Evolutionary conservation across 2,113 vertebrate genomes (phyloP).

Genomic region (Neodon shergylaensis): DNA sequence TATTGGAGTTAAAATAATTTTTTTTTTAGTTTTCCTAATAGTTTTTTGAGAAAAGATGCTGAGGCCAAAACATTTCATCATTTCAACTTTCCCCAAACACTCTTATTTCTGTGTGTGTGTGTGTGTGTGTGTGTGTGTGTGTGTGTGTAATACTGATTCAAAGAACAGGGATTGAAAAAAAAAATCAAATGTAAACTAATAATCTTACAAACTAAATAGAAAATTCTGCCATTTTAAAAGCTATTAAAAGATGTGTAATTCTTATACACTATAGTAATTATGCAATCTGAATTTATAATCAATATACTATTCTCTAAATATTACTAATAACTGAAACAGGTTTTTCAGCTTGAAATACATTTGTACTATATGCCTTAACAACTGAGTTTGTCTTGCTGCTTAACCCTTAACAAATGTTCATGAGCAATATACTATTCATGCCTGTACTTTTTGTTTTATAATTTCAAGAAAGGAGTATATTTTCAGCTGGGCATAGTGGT

Average conservation of each 20-base stretch:
- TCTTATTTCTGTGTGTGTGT: background rate
- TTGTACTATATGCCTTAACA: background rate
- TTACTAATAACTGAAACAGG: background rate
- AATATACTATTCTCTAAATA: conserved; percentile 41
- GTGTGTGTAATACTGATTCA: conserved; percentile 10
- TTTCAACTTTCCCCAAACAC: conserved; percentile 68
- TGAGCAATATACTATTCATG: background rate
- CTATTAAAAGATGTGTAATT: fast-evolving
- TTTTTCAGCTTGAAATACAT: conserved; percentile 35
- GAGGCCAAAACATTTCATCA: conserved; percentile 77
- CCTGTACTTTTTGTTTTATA: conserved; percentile 32
- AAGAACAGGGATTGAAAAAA: background rate
- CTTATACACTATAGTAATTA: fast-evolving
- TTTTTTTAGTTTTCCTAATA: conserved; percentile 43
- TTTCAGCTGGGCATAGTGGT: background rate
- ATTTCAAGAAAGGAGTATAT: conserved; percentile 48
- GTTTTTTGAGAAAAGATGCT: conserved; percentile 66
- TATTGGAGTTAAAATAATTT: conserved; percentile 48
- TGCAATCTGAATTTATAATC: background rate
- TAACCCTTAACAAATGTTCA: conserved; percentile 49
- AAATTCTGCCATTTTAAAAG: conserved; percentile 35
- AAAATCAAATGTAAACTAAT: conserved; percentile 7
- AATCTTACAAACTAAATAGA: background rate
- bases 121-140: background rate
- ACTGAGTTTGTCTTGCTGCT: conserved; percentile 51